phyloP scores from a whole-genome alignment of 23 tunicate species.

The Aplidium turbinatum region DNA sequence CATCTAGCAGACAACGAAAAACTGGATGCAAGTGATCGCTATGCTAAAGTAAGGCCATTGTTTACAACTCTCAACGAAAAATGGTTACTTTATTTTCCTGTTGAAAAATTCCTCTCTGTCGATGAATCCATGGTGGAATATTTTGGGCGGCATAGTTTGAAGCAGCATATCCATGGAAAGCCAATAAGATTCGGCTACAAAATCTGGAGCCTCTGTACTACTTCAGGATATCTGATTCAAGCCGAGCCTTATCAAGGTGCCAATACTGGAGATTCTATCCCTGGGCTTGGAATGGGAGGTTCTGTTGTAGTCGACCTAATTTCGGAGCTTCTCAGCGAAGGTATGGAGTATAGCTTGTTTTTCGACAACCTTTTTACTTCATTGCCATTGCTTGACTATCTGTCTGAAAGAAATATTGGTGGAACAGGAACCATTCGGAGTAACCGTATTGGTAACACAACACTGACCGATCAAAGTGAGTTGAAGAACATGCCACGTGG shows the following conservation, averaged over 20 bases:
- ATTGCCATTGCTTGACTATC: conserved; percentile 2
- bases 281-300: conserved; percentile 7
- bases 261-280: neutral
- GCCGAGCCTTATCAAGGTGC: conserved; percentile 12
- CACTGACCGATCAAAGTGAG: no score
- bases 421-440: conserved; percentile 13
- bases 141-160: conserved; percentile 1
- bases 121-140: conserved; percentile 11
- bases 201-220: neutral
- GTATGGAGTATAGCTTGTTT: neutral
- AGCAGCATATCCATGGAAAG: conserved; percentile 2
- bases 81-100: conserved; percentile 11
- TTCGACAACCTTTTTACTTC: conserved; percentile 20
- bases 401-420: neutral
- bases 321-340: neutral
- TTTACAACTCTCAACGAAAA: conserved; percentile 9
- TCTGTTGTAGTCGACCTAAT: neutral
- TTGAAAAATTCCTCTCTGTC: neutral
- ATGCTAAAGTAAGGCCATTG: neutral
- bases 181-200: conserved; percentile 4
- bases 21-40: conserved; percentile 7
- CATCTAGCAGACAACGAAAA: neutral
- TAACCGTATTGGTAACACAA: conserved; percentile 4
- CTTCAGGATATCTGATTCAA: conserved; percentile 5
- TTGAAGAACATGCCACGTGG: no score